Base-by-base conservation (phyloP, 1,140 invertebrate species). In the Elysia chlorotica region DNA sequence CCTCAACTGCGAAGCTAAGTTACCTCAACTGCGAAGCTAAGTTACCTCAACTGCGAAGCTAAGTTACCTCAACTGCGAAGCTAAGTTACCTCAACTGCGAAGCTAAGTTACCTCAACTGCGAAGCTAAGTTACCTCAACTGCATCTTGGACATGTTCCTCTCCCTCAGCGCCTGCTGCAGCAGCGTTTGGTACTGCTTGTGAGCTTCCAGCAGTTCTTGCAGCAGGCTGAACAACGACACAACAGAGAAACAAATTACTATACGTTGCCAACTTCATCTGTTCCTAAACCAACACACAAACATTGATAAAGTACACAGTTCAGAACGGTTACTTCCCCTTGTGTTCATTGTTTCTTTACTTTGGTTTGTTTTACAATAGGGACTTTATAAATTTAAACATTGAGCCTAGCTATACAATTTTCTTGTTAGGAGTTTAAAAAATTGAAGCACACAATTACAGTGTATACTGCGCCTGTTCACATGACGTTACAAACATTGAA, bases 121-220 rank as follows among this genome's bases (percentile, higher is more conserved):
- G 6, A 0, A 28, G 1, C 19, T 35, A 25, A 73, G 77, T 71
- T 75, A 84, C 84, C 81, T 78, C 30, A 87, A 56, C 23, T 84
- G 76, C 31, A 82, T 76, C n/a, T 91, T 85, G 73, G 91, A 89
- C 17, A 86, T 75, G 81, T 90, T 91, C 80, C 93, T 92, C 70
- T 95, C 92, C 57, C 93, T 91, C 0, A 96, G 79, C 76, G 90
- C 89, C 73, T 91, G 89, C 76, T 91, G 91, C 30, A 96, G 84
- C n/a, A 94, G 82, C 4, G 85, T 86, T 74, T 94, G 92, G 84
- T 93, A 93, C 5, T 90, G 87, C 82, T 92, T 92, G 76, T 94
- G 92, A 41, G 88, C 90, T 36, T 94, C 92, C 62, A 94, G 76
- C 2, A 92, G 82, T 75, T 92, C 90, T 70, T 91, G 88, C 57